phyloP scores from a whole-genome alignment of 2,113 vertebrate genomes.

The Caranx ignobilis region DNA sequence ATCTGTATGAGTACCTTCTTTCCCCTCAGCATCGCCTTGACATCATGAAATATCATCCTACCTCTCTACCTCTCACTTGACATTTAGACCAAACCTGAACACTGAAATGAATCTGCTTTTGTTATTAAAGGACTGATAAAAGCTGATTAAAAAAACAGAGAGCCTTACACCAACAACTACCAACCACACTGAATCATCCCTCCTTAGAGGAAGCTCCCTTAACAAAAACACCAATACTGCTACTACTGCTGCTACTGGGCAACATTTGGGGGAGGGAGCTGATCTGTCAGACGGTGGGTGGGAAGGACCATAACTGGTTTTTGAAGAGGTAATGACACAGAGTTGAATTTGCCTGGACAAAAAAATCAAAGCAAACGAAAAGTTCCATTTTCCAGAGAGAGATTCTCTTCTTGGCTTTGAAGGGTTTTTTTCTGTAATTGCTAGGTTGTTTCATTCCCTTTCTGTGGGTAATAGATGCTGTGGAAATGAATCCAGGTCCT shows the following conservation, averaged over 20 bases:
- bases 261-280: background rate
- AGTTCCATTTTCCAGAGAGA: constrained; percentile 10
- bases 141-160: constrained; percentile 31
- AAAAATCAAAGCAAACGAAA: constrained; percentile 26
- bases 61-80: constrained; percentile 50
- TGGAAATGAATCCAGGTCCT: constrained; percentile 63
- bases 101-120: constrained; percentile 41
- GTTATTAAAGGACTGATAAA: constrained; percentile 33
- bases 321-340: background rate
- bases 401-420: constrained; percentile 32
- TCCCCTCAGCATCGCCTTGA: constrained; percentile 29
- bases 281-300: background rate
- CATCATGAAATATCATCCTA: constrained; percentile 53
- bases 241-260: background rate
- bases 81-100: constrained; percentile 53
- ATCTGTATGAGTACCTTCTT: constrained; percentile 46
- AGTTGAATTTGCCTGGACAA: constrained; percentile 1
- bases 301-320: background rate
- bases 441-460: constrained; percentile 46
- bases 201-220: constrained; percentile 2
- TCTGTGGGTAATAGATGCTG: constrained; percentile 42
- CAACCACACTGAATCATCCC: background rate
- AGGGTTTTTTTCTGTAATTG: constrained; percentile 57
- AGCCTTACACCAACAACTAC: constrained; percentile 27
- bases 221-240: background rate